Conservation (phyloP, 2,888 invertebrate species). For the Dascillus cervinus region DNA sequence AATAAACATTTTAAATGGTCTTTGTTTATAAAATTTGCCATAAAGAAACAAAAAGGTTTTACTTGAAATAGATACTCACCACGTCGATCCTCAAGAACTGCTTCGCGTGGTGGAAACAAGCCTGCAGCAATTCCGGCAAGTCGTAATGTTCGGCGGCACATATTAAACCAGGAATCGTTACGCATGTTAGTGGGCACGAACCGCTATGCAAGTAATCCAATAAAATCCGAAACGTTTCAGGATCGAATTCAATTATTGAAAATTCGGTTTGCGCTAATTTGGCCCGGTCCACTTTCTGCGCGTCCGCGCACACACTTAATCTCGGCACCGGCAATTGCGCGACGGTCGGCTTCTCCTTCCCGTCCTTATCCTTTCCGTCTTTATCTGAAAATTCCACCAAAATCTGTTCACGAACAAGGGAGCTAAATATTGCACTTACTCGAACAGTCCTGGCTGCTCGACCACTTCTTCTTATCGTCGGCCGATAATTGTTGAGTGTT, state of each 20-base stretch:
- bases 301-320: conserved; percentile 86
- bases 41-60: too few species aligned
- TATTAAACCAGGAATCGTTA: conserved; percentile 85
- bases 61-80: conserved; percentile 49
- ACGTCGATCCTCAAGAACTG: conserved; percentile 88
- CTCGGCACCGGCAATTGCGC: conserved; percentile 75
- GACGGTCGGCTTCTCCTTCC: conserved; percentile 65
- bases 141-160: conserved; percentile 94
- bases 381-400: conserved; percentile 61
- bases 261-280: conserved; percentile 93
- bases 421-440: conserved; percentile 50
- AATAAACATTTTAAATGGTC: too few species aligned
- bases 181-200: conserved; percentile 84
- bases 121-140: conserved; percentile 83
- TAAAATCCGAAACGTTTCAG: conserved; percentile 84
- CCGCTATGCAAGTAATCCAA: conserved; percentile 90
- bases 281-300: conserved; percentile 86
- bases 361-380: conserved; percentile 71
- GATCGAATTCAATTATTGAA: conserved; percentile 90
- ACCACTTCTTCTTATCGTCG: conserved; percentile 87
- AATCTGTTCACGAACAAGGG: neutral
- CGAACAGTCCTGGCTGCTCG: conserved; percentile 81
- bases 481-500: conserved; percentile 75
- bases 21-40: too few species aligned
- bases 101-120: conserved; percentile 92